Base-by-base conservation (phyloP, 2,113 vertebrate genomes). In the Pomatorhinus ruficollis region DNA sequence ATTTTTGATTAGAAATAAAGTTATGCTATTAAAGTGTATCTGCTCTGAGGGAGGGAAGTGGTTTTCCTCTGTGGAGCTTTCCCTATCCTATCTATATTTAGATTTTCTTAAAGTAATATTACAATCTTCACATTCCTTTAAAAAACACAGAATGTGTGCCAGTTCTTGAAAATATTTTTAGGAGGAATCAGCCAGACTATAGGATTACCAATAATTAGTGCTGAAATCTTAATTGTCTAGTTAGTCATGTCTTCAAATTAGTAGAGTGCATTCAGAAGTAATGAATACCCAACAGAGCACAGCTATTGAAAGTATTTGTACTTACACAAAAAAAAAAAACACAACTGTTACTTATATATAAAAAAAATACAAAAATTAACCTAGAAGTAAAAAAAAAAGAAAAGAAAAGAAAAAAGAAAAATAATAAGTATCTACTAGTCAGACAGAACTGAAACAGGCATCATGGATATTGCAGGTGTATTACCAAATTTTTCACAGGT, bases 1-100 rank as follows among this genome's bases (percentile, higher is more conserved):
- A 79, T 81, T 95, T 80, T 83, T 83, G 25, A 91, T 49, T 77
- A 87, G 49, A 93, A 97, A 96, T 79, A 83, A 76, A 49, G 52
- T 45, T 72, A 54, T 42, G n/a, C 22, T 52, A 37, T 8, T 33
- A 5, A 66, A 35, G 40, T 64, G 20, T 86, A 31, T 88, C 82
- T 92, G 42, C 60, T 93, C 76, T 74, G 28, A 84, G 63, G 72
- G 89, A 87, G 87, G 23, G 57, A 77, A 57, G 22, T 47, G 35
- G 31, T 40, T 80, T 57, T 80, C 50, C 25, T 65, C 45, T 37
- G 8, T 15, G 69, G 45, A 28, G 4, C 12, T 79, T n/a, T 70
- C 77, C 75, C 64, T 75, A 70, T 66, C 77, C 54, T 75, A 30
- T 37, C 60, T 83, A 47, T 52, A 83, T 85, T 23, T 18, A 95